These are phyloP conservation scores for Larimichthys polyactis DNA, from an alignment of 2,113 vertebrate species.

Conservation along the genomic window DNA sequence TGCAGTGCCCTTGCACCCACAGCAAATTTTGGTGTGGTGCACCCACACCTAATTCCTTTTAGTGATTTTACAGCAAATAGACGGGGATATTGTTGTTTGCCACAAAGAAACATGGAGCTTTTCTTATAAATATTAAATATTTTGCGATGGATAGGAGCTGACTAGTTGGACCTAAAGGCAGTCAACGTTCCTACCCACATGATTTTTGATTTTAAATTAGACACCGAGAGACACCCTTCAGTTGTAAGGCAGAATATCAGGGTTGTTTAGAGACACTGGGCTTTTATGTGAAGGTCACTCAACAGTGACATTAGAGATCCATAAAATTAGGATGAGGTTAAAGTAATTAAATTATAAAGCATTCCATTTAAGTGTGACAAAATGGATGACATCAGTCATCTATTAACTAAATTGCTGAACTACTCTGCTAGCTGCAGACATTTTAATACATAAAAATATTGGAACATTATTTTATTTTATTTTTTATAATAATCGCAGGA, in stretches of 20 bases:
- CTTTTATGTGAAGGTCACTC: not conserved
- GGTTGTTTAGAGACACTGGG: not conserved
- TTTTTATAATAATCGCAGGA: too few relatives aligned
- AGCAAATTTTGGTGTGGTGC: constrained; percentile 7
- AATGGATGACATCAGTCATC: not conserved
- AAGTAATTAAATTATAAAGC: not conserved
- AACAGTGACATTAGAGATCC: not conserved
- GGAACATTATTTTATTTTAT: too few relatives aligned
- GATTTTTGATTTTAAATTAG: not conserved
- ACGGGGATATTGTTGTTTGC: constrained; percentile 3
- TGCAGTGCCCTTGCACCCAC: constrained; percentile 28
- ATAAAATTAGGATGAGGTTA: not conserved
- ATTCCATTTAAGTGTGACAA: not conserved
- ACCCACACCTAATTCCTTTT: constrained; percentile 15
- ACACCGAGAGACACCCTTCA: not conserved
- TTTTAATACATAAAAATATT: too few relatives aligned
- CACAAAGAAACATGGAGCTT: not conserved
- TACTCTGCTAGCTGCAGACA: not conserved
- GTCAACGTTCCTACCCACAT: not conserved
- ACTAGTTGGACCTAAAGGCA: not conserved
- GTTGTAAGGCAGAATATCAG: not conserved
- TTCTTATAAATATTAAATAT: not conserved
- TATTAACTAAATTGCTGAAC: not conserved
- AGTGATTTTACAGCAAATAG: constrained; percentile 32
- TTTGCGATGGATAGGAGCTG: not conserved